Evolutionary conservation across 1,140 invertebrate species (phyloP).

Genomic region (Diorhabda sublineata): DNA sequence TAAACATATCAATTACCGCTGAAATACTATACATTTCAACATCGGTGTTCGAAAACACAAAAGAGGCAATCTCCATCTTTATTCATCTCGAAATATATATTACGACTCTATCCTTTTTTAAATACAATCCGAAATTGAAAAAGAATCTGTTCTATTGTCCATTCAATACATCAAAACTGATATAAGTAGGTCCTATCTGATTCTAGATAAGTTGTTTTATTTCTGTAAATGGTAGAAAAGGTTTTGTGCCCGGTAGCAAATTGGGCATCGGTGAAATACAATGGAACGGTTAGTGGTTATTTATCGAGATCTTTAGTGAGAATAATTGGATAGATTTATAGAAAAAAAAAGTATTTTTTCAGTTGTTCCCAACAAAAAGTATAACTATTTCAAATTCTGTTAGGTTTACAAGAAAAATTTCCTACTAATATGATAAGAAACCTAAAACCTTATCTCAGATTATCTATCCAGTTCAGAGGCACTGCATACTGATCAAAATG

Average conservation of each 20-base stretch:
- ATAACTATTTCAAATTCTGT: too few species aligned
- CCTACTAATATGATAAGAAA: too few species aligned
- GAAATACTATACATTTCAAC: constrained; percentile 13
- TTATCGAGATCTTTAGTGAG: not conserved
- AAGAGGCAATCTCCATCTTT: not conserved
- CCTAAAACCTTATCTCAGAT: too few species aligned
- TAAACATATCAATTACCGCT: constrained; percentile 17
- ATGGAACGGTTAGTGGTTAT: constrained; percentile 5
- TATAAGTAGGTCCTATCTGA: constrained; percentile 17
- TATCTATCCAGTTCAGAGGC: too few species aligned
- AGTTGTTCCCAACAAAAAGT: too few species aligned
- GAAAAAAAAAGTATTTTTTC: too few species aligned
- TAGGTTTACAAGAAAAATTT: too few species aligned
- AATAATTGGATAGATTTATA: too few species aligned
- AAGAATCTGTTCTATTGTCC: constrained; percentile 8
- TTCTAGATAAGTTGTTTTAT: constrained; percentile 17
- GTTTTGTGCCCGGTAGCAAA: constrained; percentile 4
- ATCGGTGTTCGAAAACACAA: constrained; percentile 12
- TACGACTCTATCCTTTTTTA: not conserved
- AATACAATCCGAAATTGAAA: constrained; percentile 5
- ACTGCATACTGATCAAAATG: too few species aligned
- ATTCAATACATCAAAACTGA: constrained; percentile 15
- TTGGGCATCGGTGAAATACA: constrained; percentile 12
- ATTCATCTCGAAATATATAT: not conserved
- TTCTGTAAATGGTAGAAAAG: constrained; percentile 15